Base-by-base conservation (phyloP, 2,797 vertebrate species). In the Scleropages formosus region DNA sequence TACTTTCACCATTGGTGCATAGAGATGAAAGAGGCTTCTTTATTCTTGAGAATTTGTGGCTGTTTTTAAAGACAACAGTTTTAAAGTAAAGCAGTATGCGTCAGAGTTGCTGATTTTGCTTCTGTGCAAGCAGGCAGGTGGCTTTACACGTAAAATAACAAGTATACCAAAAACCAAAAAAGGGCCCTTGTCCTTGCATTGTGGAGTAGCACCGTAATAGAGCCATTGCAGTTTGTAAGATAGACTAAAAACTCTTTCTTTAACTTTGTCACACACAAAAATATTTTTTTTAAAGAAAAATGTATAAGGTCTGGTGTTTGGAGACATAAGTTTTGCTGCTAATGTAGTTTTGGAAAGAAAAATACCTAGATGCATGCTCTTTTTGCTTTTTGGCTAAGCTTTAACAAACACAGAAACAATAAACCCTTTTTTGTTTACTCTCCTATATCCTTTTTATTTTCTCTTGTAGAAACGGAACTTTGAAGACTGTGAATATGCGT, bases 21-120 rank as follows among this genome's bases (percentile, higher is more conserved):
- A 94, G 95, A 94, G 93, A 94, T 94, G 90, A 80, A 72, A 64
- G 86, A 90, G 95, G 95, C 95, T 95, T 95, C 95, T 96, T 95
- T 95, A 96, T 97, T 97, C 95, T 98, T 96, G 94, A 96, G 86
- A 94, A 95, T 96, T 95, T 96, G 94, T 95, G 96, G 93, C 94
- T 95, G 92, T 95, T 96, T 93, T 95, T 96, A 95, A 96, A 93
- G 92, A 94, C 94, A 78, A 73, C 90, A 92, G 84, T 84, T 87
- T 92, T 85, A 88, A 89, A 92, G 92, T 91, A 91, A 94, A 89
- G 89, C 91, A 92, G 91, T 93, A 90, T 88, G 89, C 92, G 95
- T 92, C 94, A 91, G 93, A 95, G 94, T 95, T 94, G 93, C 95
- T 94, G 93, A 92, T 93, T 93, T 71, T 56, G 94, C 95, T 94